Evolutionary conservation across 2,113 vertebrate species (phyloP).

Genomic region (Lepidothrix coronata): DNA sequence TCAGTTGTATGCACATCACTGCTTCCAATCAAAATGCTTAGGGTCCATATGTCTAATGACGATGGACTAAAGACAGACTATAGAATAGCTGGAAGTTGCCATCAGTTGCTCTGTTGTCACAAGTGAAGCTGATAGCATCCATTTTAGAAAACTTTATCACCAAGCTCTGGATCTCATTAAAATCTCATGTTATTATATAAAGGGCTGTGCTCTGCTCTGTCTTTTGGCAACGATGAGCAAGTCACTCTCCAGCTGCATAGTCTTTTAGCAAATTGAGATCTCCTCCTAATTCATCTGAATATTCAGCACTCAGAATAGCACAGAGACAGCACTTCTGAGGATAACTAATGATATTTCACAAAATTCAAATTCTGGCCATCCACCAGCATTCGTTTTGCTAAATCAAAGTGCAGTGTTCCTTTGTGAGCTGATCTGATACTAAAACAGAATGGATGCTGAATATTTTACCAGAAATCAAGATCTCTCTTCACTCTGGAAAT

Average conservation of each 20-base stretch:
- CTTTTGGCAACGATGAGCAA: neutral
- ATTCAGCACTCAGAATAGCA: conserved; percentile 33
- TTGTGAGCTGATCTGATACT: neutral
- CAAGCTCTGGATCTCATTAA: neutral
- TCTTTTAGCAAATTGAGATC: conserved; percentile 29
- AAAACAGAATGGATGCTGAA: conserved; percentile 20
- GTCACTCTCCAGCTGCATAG: conserved; percentile 1
- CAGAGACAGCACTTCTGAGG: conserved; percentile 29
- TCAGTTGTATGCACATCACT: neutral
- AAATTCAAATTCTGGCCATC: conserved; percentile 47
- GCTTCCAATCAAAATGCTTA: neutral
- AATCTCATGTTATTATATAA: neutral
- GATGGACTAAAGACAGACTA: neutral
- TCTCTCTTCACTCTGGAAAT: neutral
- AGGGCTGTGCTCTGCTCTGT: neutral
- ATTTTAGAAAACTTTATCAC: neutral
- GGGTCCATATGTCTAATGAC: neutral
- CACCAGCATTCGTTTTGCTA: conserved; percentile 34
- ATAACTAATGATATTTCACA: conserved; percentile 46
- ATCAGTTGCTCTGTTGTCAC: neutral
- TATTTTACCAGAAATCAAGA: conserved; percentile 16
- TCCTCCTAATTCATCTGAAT: conserved; percentile 33
- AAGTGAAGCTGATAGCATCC: neutral
- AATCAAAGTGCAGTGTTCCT: conserved; percentile 30
- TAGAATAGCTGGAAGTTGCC: neutral